phyloP scores from a whole-genome alignment of 1,140 invertebrate species.

The Trichoplusia ni region DNA sequence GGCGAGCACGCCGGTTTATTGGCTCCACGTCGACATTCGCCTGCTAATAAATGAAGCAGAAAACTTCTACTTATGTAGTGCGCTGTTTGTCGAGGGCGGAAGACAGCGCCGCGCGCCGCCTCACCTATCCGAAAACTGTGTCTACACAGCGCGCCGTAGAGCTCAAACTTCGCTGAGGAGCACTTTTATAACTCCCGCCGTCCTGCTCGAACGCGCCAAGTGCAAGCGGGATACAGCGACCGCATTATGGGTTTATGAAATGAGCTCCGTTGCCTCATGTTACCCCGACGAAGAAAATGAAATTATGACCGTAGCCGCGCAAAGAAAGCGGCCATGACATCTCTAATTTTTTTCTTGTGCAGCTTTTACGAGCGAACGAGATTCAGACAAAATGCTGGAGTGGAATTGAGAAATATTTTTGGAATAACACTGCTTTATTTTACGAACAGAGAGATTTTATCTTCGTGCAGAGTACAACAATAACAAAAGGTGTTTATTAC shows the following conservation, averaged over 20 bases:
- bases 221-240: conserved; percentile 48
- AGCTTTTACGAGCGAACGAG: conserved; percentile 34
- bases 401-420: conserved; percentile 27
- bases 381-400: conserved; percentile 21
- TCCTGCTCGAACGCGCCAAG: conserved; percentile 43
- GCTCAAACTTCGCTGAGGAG: conserved; percentile 58
- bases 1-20: conserved; percentile 71
- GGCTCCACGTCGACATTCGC: conserved; percentile 70
- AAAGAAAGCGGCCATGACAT: conserved; percentile 65
- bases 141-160: conserved; percentile 51
- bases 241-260: conserved; percentile 76
- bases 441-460: no score
- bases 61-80: conserved; percentile 72
- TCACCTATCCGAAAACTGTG: conserved; percentile 52
- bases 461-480: not conserved
- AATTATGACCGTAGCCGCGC: conserved; percentile 68
- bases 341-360: conserved; percentile 38
- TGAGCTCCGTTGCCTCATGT: conserved; percentile 67
- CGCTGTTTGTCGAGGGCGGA: conserved; percentile 61
- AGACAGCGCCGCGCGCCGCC: conserved; percentile 46
- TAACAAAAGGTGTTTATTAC: not conserved
- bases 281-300: conserved; percentile 67
- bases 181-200: conserved; percentile 52
- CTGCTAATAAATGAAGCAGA: conserved; percentile 79
- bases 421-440: conserved; percentile 25